Conservation (phyloP, 2,113 vertebrate genomes). For the Malurus elegans region DNA sequence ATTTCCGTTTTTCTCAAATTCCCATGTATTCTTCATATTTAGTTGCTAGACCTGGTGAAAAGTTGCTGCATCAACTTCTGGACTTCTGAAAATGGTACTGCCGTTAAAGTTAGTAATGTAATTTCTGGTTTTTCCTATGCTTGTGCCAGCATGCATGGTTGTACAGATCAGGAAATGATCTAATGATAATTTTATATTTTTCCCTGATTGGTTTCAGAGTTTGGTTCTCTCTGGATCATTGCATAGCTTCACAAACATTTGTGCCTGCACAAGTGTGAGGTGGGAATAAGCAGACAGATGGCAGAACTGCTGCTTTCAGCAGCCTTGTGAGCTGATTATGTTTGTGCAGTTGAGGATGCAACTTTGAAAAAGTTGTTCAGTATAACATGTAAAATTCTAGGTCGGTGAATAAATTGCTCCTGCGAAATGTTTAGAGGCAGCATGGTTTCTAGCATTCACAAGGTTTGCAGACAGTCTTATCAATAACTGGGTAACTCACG, state of each 20-base stretch:
- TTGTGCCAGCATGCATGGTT: background rate
- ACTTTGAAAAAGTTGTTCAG: slow-evolving; percentile 32
- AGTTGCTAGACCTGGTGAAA: background rate
- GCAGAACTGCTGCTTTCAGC: slow-evolving; percentile 67
- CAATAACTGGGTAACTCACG: background rate
- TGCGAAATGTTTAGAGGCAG: background rate
- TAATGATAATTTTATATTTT: background rate
- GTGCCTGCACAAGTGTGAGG: slow-evolving; percentile 43
- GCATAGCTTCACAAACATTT: slow-evolving; percentile 29
- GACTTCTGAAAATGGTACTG: background rate
- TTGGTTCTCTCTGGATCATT: background rate
- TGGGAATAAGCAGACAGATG: slow-evolving; percentile 63
- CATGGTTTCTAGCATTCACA: background rate
- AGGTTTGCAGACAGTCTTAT: background rate
- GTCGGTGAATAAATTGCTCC: background rate
- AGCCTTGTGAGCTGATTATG: slow-evolving; percentile 49
- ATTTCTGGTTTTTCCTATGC: background rate
- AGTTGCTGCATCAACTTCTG: background rate
- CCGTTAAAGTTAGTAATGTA: background rate
- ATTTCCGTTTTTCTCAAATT: background rate
- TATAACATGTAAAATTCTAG: background rate
- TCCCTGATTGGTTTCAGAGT: background rate
- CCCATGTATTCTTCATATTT: background rate
- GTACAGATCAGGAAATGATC: background rate
- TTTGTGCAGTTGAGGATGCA: slow-evolving; percentile 46